Evolutionary conservation across 2,797 vertebrate species (phyloP), one percentile per base, ranked within the genome.

Genomic region (Trematomus bernacchii): DNA sequence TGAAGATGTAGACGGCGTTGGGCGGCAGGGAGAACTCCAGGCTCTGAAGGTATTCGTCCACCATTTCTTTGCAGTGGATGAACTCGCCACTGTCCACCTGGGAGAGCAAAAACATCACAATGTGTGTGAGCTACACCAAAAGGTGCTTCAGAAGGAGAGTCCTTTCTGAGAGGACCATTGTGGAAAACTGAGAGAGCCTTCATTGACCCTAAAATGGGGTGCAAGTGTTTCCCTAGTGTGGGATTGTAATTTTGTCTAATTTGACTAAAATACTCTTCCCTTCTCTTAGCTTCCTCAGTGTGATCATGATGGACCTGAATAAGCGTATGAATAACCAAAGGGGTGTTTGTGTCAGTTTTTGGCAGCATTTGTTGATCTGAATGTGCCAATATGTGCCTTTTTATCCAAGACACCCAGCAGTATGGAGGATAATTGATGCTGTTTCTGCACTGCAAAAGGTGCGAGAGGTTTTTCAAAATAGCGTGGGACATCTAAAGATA

Each of bases 51-150:
- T 94, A 92, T 73, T 93, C 85, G 53, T 94, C 93, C 72, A 94
- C 94, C 6, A 89, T 90, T 80, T 96, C 94, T 84, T 94, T 96
- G 81, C 96, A 96, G 85, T 62, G 83, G 70, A 92, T 94, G 55
- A 95, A 93, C 76, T 95, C 91, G 0, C 50, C 37, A 9, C 90
- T 94, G 37, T 92, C 90, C 0, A 95, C 83, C 95, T 96, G 85
- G 21, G 63, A 75, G 72, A 54, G 53, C 0, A 42, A 1, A 63
- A n/a, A 69, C n/a, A 7, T 14, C 30, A 3, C 27, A 48, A 15
- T 11, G n/a, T 5, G 23, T 0, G 43, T 67, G 10, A 3, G 42
- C 14, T 52, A 3, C 3, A 6, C 51, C 6, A 33, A 27, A 27
- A 27, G 33, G 7, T 8, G 33, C 33, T 37, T 37, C 33, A 37